Conservation (phyloP, 2,797 vertebrate species). For the Enoplosus armatus region DNA sequence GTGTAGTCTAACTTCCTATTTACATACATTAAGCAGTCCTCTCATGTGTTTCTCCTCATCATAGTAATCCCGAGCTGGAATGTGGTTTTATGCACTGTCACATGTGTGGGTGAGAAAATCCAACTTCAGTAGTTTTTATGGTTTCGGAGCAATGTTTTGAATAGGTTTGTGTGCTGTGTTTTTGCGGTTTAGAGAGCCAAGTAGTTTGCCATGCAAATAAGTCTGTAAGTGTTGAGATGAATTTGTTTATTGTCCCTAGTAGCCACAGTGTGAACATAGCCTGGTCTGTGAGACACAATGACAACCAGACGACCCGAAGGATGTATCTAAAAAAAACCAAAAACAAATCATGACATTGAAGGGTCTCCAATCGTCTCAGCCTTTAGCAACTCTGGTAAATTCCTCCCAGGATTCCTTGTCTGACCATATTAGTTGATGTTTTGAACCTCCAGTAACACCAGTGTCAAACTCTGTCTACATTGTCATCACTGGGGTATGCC, state of each 20-base stretch:
- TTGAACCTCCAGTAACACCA: not conserved
- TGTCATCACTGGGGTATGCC: not conserved
- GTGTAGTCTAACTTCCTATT: constrained; percentile 47
- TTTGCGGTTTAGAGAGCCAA: constrained; percentile 4
- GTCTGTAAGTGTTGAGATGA: constrained; percentile 8
- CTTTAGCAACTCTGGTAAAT: constrained; percentile 44
- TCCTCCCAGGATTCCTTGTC: constrained; percentile 21
- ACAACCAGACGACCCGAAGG: constrained; percentile 30
- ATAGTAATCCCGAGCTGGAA: constrained; percentile 1
- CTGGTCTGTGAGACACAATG: not conserved
- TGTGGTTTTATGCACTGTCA: constrained; percentile 3
- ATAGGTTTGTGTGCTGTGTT: not conserved
- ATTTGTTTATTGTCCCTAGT: constrained; percentile 38
- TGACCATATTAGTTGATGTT: constrained; percentile 9
- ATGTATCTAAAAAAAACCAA: constrained; percentile 24
- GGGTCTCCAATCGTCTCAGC: constrained; percentile 20
- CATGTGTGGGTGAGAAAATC: constrained; percentile 16
- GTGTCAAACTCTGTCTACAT: not conserved
- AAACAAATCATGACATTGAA: constrained; percentile 45
- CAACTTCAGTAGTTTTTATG: not conserved
- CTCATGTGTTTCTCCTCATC: constrained; percentile 14
- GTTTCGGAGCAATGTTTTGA: not conserved
- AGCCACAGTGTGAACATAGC: constrained; percentile 17
- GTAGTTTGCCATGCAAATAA: constrained; percentile 46
- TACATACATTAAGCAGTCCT: constrained; percentile 29